These are phyloP conservation scores for Aphis craccivora DNA, from an alignment of 1,140 invertebrate genomes.

Conservation along the genomic window DNA sequence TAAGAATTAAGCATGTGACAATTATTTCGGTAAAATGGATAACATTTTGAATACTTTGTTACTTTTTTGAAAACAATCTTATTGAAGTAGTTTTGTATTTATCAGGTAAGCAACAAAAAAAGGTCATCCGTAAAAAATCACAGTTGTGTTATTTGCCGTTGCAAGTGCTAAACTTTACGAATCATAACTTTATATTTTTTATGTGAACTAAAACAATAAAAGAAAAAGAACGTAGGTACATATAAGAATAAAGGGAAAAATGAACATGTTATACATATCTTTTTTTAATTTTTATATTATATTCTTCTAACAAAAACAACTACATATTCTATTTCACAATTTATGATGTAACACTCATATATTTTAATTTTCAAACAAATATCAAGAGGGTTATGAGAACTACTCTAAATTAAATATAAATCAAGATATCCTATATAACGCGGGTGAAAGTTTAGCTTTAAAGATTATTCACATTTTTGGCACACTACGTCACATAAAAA, in stretches of 20 bases:
- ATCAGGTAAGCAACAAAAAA: background rate
- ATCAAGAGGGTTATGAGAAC: background rate
- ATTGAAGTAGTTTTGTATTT: too few relatives aligned
- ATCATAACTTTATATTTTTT: background rate
- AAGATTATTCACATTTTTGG: slow-evolving; percentile 13
- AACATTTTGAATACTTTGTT: background rate
- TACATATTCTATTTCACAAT: background rate
- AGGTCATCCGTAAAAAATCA: background rate
- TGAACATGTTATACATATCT: background rate
- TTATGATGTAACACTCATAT: background rate
- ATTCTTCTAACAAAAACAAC: background rate
- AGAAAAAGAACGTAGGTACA: background rate
- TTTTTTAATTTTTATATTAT: background rate
- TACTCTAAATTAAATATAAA: background rate
- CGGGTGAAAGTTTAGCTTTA: background rate
- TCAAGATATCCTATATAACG: background rate
- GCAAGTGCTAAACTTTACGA: background rate
- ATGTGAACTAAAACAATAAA: background rate
- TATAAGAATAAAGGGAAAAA: background rate
- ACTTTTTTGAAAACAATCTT: too few relatives aligned
- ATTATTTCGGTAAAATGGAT: too few relatives aligned
- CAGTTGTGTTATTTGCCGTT: too few relatives aligned
- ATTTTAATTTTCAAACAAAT: background rate
- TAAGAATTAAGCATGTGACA: too few relatives aligned
- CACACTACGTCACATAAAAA: background rate